Base-by-base conservation (phyloP, 2,113 vertebrate genomes). In the Beaufortia kweichowensis region DNA sequence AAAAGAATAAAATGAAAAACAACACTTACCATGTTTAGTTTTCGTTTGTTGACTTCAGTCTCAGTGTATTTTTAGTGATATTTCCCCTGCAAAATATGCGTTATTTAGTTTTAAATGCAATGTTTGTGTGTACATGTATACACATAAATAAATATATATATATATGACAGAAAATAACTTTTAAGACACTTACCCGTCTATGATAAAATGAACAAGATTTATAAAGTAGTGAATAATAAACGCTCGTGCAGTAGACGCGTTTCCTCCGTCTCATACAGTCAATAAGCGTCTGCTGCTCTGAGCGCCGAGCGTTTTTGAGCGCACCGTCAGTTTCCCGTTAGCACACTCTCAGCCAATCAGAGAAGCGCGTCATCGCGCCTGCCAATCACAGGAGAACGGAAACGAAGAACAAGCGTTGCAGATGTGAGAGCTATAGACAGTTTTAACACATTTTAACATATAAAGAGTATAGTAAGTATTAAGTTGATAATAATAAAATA, bases 371-470 rank as follows among this genome's bases (percentile, higher is more conserved):
- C 79, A 10, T 3, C 14, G 12, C 39, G 31, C 3, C 81, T 77
- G 62, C 92, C 90, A 92, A 92, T 92, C 46, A 77, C 4, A 63
- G 33, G 14, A 28, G 57, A 80, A 60, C 77, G 86, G 82, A 85
- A 86, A 90, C 65, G n/a, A n/a, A n/a, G n/a, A n/a, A n/a, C 17
- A 14, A 46, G 4, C 56, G 21, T 26, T 67, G 66, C 48, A 31
- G 53, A 69, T 35, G 67, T 11, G 43, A 74, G 41, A 53, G 10
- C 75, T n/a, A 19, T 21, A 28, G 5, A 28, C 19, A n/a, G 14
- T 50, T 50, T 53, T 14, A 46, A 39, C 9, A 2, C 35, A 10
- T 39, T 35, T 43, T 43, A 43, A 43, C 41, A 35, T 35, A 3
- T 35, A 35, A 35, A 35, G 9, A 35, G 2, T 4, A 35, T 7